A percentile compares a stretch with the other conserved stretches of the same genome.
These are phyloP conservation scores for Hoplias malabaricus DNA, from an alignment of 2,113 vertebrate genomes.

Conservation along the genomic window DNA sequence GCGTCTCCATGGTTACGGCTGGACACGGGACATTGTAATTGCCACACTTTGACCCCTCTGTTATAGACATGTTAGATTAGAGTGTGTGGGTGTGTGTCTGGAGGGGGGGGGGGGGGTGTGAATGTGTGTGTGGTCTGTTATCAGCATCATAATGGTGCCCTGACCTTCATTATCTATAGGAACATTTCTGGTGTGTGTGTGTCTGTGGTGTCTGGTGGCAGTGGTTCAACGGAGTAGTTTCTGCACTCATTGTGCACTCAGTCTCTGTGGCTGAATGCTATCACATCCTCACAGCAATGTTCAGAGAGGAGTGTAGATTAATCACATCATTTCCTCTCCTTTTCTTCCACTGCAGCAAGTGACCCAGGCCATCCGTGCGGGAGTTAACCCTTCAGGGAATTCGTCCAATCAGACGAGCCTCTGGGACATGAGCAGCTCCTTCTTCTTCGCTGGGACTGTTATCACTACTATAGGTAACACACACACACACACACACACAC, in stretches of 20 bases:
- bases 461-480: constrained; percentile 98
- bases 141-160: neutral
- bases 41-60: neutral
- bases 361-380: constrained; percentile 90
- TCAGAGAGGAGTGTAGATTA: too few relatives aligned
- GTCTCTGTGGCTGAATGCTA: too few relatives aligned
- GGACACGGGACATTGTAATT: neutral
- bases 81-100: neutral
- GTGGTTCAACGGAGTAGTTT: too few relatives aligned
- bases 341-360: constrained; percentile 81
- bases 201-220: too few relatives aligned
- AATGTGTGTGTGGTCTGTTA: neutral
- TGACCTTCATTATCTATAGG: neutral
- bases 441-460: constrained; percentile 99
- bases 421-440: constrained; percentile 98
- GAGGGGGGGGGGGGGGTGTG: too few relatives aligned
- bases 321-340: neutral
- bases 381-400: constrained; percentile 93
- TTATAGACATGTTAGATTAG: neutral
- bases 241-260: too few relatives aligned
- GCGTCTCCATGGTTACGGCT: neutral
- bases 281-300: too few relatives aligned
- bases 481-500: neutral
- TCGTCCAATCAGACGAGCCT: constrained; percentile 91
- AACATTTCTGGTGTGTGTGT: neutral